A percentile compares a stretch with the other conserved stretches of the same genome.
These are phyloP conservation scores for Aleadryas rufinucha DNA, from an alignment of 2,113 vertebrate species.

Conservation along the genomic window DNA sequence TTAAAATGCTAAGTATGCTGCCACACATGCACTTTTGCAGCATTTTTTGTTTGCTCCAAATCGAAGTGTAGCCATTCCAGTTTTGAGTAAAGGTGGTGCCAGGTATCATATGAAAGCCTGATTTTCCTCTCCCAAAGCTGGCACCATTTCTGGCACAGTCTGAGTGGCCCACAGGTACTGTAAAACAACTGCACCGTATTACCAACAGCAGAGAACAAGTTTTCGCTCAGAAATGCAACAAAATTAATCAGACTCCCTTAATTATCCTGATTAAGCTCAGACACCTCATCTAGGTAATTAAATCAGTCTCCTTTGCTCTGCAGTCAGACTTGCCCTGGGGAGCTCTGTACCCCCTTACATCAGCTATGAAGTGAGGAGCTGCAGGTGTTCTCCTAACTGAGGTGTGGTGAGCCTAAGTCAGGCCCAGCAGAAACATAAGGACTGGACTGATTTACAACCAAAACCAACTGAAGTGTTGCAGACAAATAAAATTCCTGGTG, in stretches of 20 bases:
- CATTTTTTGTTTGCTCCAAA: neutral
- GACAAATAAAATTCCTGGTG: neutral
- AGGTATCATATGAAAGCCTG: neutral
- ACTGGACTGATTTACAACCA: neutral
- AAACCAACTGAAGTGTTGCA: neutral
- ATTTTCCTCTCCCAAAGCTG: neutral
- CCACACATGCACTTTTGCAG: neutral
- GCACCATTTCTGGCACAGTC: neutral
- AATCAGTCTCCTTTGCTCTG: neutral
- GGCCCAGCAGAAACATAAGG: neutral
- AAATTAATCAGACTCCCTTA: neutral
- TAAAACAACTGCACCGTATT: neutral
- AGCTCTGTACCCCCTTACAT: neutral
- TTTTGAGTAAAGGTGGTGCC: neutral
- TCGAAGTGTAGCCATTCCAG: neutral
- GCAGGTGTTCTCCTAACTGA: neutral
- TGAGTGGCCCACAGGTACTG: neutral
- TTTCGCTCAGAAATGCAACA: neutral
- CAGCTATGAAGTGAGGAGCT: neutral
- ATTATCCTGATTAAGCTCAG: neutral
- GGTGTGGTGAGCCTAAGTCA: neutral
- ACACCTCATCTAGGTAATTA: neutral
- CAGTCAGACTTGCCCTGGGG: neutral
- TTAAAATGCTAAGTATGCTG: neutral
- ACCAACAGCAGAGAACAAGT: neutral